A percentile compares a stretch with the other conserved stretches of the same genome.
Conservation (phyloP, 2,113 vertebrate genomes). For the Ailurus styani region DNA sequence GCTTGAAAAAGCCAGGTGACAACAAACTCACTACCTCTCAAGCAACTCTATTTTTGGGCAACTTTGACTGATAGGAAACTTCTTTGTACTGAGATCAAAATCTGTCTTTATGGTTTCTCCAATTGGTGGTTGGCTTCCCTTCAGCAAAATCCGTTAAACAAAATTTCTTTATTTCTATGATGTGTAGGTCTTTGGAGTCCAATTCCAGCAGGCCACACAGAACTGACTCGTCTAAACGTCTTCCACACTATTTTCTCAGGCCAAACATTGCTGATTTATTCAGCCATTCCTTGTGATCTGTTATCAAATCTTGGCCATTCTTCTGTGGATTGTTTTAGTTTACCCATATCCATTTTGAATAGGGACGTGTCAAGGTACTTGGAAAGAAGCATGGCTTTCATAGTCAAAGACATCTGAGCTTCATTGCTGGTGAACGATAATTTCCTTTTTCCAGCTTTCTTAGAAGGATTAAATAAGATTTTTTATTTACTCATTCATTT, state of each 20-base stretch:
- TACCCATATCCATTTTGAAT: neutral
- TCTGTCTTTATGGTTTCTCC: neutral
- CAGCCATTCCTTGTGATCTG: neutral
- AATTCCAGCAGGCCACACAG: neutral
- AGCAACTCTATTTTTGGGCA: neutral
- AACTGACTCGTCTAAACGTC: neutral
- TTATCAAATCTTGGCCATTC: neutral
- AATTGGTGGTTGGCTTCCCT: neutral
- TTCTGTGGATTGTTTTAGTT: neutral
- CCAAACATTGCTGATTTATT: neutral
- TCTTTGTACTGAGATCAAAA: constrained; percentile 1
- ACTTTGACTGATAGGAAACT: neutral
- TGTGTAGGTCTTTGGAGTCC: neutral
- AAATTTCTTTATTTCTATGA: neutral
- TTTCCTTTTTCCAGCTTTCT: neutral
- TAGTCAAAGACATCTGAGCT: neutral
- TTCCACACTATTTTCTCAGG: neutral
- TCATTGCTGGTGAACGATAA: neutral
- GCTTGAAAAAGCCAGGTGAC: neutral
- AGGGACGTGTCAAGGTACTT: neutral
- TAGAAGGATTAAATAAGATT: neutral
- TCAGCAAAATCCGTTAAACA: neutral
- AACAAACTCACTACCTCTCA: neutral
- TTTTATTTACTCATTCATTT: neutral
- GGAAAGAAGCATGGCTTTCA: neutral